These are phyloP conservation scores for Tiliacea aurago DNA, from an alignment of 2,888 invertebrate genomes.

Conservation along the genomic window DNA sequence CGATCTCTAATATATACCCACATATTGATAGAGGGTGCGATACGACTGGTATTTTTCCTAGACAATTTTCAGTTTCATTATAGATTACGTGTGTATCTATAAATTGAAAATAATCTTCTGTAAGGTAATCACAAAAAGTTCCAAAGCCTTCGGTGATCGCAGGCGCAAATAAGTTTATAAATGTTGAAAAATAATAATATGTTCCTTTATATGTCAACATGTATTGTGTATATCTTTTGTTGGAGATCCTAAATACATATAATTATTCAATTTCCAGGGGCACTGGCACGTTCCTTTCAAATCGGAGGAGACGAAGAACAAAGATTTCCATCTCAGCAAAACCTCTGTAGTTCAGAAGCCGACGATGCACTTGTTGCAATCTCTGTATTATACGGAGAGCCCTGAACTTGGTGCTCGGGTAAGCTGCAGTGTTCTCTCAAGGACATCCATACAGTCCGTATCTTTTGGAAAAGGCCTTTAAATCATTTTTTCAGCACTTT, in stretches of 20 bases:
- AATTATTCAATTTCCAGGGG: slow-evolving; percentile 66
- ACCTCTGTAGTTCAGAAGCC: slow-evolving; percentile 72
- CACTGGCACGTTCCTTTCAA: slow-evolving; percentile 79
- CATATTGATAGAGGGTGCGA: not conserved
- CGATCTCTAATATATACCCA: not conserved
- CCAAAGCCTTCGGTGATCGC: not conserved
- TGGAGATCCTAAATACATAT: not conserved
- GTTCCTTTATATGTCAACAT: not conserved
- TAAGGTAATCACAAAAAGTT: not conserved
- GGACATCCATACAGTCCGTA: not conserved
- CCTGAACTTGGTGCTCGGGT: slow-evolving; percentile 74
- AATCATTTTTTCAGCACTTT: not conserved
- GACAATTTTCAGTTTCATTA: not conserved
- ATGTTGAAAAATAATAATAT: not conserved
- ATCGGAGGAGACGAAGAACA: slow-evolving; percentile 69
- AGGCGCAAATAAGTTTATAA: not conserved
- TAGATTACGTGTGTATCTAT: not conserved
- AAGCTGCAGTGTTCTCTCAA: slow-evolving; percentile 27
- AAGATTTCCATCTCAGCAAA: slow-evolving; percentile 73
- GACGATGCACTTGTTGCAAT: slow-evolving; percentile 72
- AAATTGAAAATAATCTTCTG: not conserved
- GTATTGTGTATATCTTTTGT: not conserved
- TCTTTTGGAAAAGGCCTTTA: not conserved
- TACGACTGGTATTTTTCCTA: not conserved
- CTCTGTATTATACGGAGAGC: slow-evolving; percentile 72